Conservation (phyloP, 2,888 invertebrate genomes). For the Stomorhina lunata region DNA sequence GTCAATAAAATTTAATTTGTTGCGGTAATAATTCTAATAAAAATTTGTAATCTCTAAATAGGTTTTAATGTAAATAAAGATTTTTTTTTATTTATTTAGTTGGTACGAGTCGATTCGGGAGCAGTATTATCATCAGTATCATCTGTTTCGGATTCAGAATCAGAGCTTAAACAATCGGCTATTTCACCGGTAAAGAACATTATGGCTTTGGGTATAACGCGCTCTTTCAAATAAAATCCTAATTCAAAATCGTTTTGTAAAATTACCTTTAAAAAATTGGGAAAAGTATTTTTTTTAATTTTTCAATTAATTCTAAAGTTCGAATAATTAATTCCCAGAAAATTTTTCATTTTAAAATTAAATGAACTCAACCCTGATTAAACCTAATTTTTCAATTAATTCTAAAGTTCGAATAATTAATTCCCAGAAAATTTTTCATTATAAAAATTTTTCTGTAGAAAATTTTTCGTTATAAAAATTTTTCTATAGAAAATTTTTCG, state of each 20-base stretch:
- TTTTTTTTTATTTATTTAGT: constrained; percentile 10
- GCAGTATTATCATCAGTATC: constrained; percentile 46
- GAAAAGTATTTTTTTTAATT: too few relatives aligned
- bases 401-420: too few relatives aligned
- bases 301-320: too few relatives aligned
- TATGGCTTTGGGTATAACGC: constrained; percentile 96
- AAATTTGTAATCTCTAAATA: background rate
- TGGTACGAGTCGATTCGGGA: background rate
- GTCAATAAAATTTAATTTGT: constrained; percentile 11
- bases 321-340: too few relatives aligned
- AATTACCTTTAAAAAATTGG: constrained; percentile 70
- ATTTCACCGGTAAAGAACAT: constrained; percentile 96
- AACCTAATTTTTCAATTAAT: too few relatives aligned
- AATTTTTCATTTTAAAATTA: too few relatives aligned
- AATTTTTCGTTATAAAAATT: too few relatives aligned
- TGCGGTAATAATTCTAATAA: background rate
- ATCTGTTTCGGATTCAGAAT: constrained; percentile 70
- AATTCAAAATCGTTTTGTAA: constrained; percentile 94
- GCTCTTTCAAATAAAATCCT: constrained; percentile 97
- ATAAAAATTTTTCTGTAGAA: too few relatives aligned
- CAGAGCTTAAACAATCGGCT: constrained; percentile 78
- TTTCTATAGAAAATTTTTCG: too few relatives aligned
- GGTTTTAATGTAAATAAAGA: background rate
- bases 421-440: too few relatives aligned
- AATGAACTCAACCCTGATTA: too few relatives aligned